Evolutionary conservation across 2,888 invertebrate genomes (phyloP).

Genomic region (Pilophorus perplexus): DNA sequence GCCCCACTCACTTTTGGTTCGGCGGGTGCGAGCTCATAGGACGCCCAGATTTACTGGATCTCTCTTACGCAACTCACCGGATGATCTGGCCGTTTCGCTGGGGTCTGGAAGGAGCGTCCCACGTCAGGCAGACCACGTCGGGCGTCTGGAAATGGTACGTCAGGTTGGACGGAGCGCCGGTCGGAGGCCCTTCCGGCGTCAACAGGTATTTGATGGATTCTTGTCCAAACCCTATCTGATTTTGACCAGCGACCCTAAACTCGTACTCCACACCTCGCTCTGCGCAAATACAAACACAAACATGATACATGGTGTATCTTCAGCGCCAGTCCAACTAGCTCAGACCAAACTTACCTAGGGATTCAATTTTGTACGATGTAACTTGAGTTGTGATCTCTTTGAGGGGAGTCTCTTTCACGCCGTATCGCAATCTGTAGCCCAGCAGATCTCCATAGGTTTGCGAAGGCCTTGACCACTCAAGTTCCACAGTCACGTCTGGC

Average conservation of each 20-base stretch:
- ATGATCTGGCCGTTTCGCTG: constrained; percentile 90
- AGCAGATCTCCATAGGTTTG: constrained; percentile 85
- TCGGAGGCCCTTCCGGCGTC: constrained; percentile 91
- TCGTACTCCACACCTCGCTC: constrained; percentile 95
- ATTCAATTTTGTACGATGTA: constrained; percentile 69
- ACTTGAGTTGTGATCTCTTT: constrained; percentile 70
- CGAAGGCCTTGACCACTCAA: constrained; percentile 88
- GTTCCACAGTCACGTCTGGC: constrained; percentile 76
- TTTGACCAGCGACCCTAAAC: constrained; percentile 92
- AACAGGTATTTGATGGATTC: constrained; percentile 86
- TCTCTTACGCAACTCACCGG: constrained; percentile 21
- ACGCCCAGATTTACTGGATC: too few relatives aligned
- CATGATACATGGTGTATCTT: not conserved
- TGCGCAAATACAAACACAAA: too few relatives aligned
- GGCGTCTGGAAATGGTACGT: constrained; percentile 87
- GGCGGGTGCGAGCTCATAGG: too few relatives aligned
- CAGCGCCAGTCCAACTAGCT: not conserved
- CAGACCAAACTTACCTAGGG: too few relatives aligned
- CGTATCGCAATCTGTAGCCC: constrained; percentile 83
- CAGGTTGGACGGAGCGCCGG: constrained; percentile 82
- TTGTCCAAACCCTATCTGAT: constrained; percentile 91
- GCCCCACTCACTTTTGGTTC: too few relatives aligned
- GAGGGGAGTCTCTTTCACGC: constrained; percentile 76
- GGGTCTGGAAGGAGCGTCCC: constrained; percentile 81
- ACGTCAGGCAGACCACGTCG: constrained; percentile 84